Base-by-base conservation (phyloP, 2,113 vertebrate species). In the Nerophis lumbriciformis region DNA sequence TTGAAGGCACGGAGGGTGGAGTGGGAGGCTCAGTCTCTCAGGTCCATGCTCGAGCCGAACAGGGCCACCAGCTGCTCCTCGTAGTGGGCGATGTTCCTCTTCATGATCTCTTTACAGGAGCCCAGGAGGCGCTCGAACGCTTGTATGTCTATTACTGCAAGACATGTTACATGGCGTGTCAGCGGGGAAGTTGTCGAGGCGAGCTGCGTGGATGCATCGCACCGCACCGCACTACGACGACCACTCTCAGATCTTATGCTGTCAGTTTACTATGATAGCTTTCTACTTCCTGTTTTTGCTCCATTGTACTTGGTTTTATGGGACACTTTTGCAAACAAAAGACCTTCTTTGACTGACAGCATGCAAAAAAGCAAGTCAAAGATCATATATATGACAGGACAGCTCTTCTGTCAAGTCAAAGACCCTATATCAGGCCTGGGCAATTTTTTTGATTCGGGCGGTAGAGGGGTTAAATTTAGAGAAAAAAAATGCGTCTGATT, bases 31-130 rank as follows among this genome's bases (percentile, higher is more conserved):
- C 87, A 92, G 89, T 91, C 91, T 88, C 90, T 90, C 88, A 99
- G 92, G 93, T 99, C 97, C 93, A 98, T 90, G 90, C 93, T 99
- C 84, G 95, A 98, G 88, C 97, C 97, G 77, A 99, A 99, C 90
- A 99, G 89, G 79, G 94, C 94, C 91, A 98, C 95, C 88, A 99
- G 93, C 77, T 99, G 96, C 82, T 99, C 96, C 79, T 99, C 93
- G 0, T 98, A 98, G 88, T 98, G 93, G 44, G 94, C 85, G 87
- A 98, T 99, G 89, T 98, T 98, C 83, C 96, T 95, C 94, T 98
- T 98, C 95, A 98, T 99, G 91, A 99, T 98, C 90, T 99, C 95
- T 92, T 96, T 99, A 89, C 97, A 99, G 77, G 95, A 94, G 70
- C 97, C 97, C 84, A 99, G 92, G 81, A 99, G 92, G 73, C 97